Evolutionary conservation across 1,140 invertebrate genomes (phyloP).

Genomic region (Dermatophagoides farinae): DNA sequence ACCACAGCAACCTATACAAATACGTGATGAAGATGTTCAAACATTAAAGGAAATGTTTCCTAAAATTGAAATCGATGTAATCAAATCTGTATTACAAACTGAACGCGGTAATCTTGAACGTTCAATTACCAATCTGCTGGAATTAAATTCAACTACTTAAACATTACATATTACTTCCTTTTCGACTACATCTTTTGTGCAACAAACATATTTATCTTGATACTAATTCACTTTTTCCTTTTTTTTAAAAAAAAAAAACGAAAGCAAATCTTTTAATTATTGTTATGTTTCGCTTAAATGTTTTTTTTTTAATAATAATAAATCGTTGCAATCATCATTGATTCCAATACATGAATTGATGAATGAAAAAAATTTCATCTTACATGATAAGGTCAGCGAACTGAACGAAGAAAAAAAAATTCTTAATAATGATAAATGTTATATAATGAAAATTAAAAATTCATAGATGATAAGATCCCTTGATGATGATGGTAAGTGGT

Average conservation of each 20-base stretch:
- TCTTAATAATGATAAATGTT: no score
- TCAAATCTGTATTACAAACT: constrained; percentile 69
- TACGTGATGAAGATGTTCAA: constrained; percentile 17
- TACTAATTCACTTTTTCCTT: neutral
- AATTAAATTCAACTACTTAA: constrained; percentile 34
- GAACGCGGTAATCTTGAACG: constrained; percentile 72
- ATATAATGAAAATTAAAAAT: neutral
- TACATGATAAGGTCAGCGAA: no score
- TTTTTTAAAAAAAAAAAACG: neutral
- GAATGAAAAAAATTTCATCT: neutral
- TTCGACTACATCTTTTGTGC: neutral
- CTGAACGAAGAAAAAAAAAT: no score
- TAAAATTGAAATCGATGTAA: constrained; percentile 70
- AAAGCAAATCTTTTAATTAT: neutral
- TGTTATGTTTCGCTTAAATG: no score
- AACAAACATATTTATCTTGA: neutral
- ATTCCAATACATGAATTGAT: neutral
- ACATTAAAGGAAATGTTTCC: constrained; percentile 91
- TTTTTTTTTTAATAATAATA: neutral
- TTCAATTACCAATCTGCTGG: constrained; percentile 71
- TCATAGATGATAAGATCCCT: neutral
- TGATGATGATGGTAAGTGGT: neutral
- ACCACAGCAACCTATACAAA: neutral
- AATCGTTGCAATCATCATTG: no score
- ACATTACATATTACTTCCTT: neutral